A percentile compares a stretch with the other conserved stretches of the same genome.
Conservation (phyloP, 2,113 vertebrate species). For the Hyla sarda region DNA sequence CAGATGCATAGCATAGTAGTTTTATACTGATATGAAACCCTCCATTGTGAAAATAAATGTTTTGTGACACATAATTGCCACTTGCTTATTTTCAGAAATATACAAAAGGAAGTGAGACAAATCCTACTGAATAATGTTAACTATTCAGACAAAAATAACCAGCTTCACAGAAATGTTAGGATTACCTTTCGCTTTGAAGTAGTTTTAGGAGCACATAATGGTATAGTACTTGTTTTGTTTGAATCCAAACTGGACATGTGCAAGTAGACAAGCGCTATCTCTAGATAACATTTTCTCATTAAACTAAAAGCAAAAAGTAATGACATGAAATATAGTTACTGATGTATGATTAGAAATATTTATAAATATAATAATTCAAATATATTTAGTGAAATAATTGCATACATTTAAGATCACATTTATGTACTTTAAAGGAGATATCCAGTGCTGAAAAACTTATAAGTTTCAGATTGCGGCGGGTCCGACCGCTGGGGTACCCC, state of each 20-base stretch:
- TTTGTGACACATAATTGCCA: background rate
- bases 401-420: background rate
- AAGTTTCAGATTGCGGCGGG: too few species aligned
- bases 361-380: too few species aligned
- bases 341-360: too few species aligned
- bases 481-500: too few species aligned
- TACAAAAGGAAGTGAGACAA: background rate
- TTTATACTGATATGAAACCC: background rate
- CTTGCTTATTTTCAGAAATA: background rate
- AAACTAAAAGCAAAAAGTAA: slow-evolving; percentile 70
- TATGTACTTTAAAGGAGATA: too few species aligned
- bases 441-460: too few species aligned
- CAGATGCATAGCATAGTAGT: background rate
- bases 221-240: slow-evolving; percentile 47
- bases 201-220: slow-evolving; percentile 28
- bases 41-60: background rate
- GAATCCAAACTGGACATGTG: slow-evolving; percentile 59
- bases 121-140: background rate
- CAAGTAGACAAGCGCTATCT: slow-evolving; percentile 78
- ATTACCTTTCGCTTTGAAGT: slow-evolving; percentile 53
- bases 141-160: background rate
- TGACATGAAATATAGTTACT: background rate
- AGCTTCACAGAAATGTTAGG: background rate
- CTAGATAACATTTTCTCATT: slow-evolving; percentile 80
- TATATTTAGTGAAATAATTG: background rate